Base-by-base conservation (phyloP, 1,140 invertebrate species). In the Scaptomyza hsui region DNA sequence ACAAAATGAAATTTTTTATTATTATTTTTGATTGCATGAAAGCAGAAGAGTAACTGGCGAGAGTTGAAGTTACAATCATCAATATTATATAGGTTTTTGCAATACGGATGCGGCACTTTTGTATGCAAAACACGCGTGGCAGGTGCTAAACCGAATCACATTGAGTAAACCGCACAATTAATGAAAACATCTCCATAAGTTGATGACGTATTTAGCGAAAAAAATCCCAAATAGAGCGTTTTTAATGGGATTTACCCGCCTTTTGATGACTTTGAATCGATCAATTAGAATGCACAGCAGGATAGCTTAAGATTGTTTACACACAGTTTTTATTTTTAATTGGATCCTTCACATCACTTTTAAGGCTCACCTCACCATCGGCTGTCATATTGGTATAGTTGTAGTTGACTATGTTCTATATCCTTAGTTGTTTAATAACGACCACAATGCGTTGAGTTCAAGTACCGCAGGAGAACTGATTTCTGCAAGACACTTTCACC, bases 181-280 rank as follows among this genome's bases (percentile, higher is more conserved):
- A 5, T 13, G 2, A 79, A 62, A 75, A 67, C 73, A 67, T 48
- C 41, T 53, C 13, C 12, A 59, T 18, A 44, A 47, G 1, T 16
- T 48, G 47, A 55, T 60, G 69, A 67, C 62, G 69, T 55, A 42
- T 26, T 55, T 73, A 37, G 53, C 10, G 37, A 61, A 41, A 32
- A 41, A 65, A 72, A 62, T 42, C 76, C 63, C 61, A 60, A 59
- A 51, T 48, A 62, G 44, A 70, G 37, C 41, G 41, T 21, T 63
- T 55, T 62, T 56, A 62, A 48, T 55, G 56, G 51, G 56, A 26
- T 73, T 42, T 45, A 52, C 49, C 78, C 35, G 29, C 24, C 29
- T 48, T 45, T 55, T 65, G 69, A 55, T 78, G 56, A 78, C 64
- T 53, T 82, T 79, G 65, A 57, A 47, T 9, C 18, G 10, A 21